Evolutionary conservation across 2,113 vertebrate species (phyloP).

Genomic region (Brachyhypopomus gauderio): DNA sequence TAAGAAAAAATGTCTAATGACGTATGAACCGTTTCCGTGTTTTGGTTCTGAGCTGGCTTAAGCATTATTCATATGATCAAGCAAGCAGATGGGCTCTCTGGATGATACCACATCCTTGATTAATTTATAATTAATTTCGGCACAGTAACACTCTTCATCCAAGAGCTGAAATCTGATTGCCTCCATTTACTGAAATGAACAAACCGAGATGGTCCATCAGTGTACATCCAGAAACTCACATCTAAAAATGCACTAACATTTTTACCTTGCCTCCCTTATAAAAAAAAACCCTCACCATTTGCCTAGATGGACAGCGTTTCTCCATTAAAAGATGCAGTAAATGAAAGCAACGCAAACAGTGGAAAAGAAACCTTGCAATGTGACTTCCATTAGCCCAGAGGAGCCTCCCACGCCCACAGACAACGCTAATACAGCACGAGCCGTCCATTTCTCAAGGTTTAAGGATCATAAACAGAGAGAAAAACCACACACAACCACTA

Average conservation of each 20-base stretch:
- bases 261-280: no score
- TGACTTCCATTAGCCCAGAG: constrained; percentile 15
- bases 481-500: constrained; percentile 57
- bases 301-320: not conserved
- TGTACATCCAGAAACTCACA: no score
- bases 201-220: no score
- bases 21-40: no score
- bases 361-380: constrained; percentile 2
- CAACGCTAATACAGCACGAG: constrained; percentile 45
- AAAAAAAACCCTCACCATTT: no score
- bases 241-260: no score
- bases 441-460: constrained; percentile 55
- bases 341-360: not conserved
- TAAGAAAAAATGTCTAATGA: no score
- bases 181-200: not conserved
- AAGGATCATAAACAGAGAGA: constrained; percentile 43
- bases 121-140: no score
- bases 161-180: not conserved
- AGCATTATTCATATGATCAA: not conserved
- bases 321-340: not conserved
- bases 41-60: no score
- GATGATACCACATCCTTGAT: not conserved
- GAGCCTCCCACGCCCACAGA: constrained; percentile 16
- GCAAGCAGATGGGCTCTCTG: not conserved
- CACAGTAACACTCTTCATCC: not conserved